Conservation (phyloP, 2,888 invertebrate species). For the Muschampia plurimacula region DNA sequence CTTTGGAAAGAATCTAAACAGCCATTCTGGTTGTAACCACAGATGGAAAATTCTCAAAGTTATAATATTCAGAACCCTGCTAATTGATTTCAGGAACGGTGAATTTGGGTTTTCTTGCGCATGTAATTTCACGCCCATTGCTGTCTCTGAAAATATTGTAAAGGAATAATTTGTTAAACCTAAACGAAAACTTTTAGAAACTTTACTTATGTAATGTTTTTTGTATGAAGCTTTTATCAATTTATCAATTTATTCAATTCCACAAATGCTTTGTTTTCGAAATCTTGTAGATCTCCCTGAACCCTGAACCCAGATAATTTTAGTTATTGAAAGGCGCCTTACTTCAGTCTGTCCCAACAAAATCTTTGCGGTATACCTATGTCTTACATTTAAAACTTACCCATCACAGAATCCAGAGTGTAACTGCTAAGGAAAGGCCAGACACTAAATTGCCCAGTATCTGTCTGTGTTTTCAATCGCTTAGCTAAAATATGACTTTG, state of each 20-base stretch:
- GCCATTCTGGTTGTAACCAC: constrained; percentile 81
- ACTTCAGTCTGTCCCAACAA: too few species aligned
- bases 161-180: not conserved
- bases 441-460: constrained; percentile 72
- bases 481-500: constrained; percentile 81
- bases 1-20: constrained; percentile 82
- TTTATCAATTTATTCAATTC: too few species aligned
- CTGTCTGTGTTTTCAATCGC: constrained; percentile 58
- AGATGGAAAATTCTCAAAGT: constrained; percentile 75
- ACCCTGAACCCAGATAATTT: too few species aligned
- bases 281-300: too few species aligned
- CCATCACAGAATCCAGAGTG: constrained; percentile 87
- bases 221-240: too few species aligned
- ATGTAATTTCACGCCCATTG: constrained; percentile 73
- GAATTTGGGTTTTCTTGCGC: constrained; percentile 66
- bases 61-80: constrained; percentile 54
- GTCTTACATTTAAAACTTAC: constrained; percentile 62
- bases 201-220: too few species aligned
- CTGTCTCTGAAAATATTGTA: constrained; percentile 61
- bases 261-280: too few species aligned
- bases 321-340: too few species aligned
- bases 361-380: not conserved
- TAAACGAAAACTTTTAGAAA: too few species aligned
- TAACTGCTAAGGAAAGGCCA: constrained; percentile 84
- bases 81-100: constrained; percentile 64